phyloP scores from a whole-genome alignment of 2,888 invertebrate species.

The Melanophora roralis region DNA sequence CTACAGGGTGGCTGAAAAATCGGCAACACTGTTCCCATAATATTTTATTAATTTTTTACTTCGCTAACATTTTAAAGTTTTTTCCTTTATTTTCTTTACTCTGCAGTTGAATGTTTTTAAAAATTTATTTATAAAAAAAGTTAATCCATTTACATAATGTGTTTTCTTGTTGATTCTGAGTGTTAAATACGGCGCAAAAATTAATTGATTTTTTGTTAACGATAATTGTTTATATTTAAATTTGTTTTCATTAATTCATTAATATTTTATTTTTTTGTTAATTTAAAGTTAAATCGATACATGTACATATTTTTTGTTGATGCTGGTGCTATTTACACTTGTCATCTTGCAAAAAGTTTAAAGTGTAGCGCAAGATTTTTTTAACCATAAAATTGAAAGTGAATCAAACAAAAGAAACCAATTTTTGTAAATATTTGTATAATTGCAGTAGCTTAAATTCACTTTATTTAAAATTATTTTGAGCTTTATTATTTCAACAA shows the following conservation, averaged over 20 bases:
- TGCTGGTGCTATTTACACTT: conserved; percentile 22
- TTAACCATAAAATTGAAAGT: conserved; percentile 13
- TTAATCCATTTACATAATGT: neutral
- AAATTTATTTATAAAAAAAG: neutral
- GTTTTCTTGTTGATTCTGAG: neutral
- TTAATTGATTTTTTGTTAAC: conserved; percentile 23
- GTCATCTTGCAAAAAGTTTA: no score
- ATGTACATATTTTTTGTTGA: neutral
- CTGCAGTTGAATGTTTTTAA: no score
- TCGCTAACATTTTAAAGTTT: no score
- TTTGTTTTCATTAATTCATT: conserved; percentile 29
- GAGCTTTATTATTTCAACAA: neutral
- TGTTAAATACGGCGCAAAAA: conserved; percentile 35
- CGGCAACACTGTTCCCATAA: no score
- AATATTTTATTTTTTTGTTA: neutral
- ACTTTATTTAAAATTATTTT: neutral
- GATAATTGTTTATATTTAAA: conserved; percentile 6
- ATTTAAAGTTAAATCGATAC: no score
- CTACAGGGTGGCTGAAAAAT: no score
- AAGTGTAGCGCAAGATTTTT: no score
- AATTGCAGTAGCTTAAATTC: conserved; percentile 5
- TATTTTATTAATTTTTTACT: no score
- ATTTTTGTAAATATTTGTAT: neutral
- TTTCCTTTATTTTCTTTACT: no score
- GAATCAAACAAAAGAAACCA: neutral